Conservation (phyloP, 2,888 invertebrate genomes). For the Arctia plantaginis region DNA sequence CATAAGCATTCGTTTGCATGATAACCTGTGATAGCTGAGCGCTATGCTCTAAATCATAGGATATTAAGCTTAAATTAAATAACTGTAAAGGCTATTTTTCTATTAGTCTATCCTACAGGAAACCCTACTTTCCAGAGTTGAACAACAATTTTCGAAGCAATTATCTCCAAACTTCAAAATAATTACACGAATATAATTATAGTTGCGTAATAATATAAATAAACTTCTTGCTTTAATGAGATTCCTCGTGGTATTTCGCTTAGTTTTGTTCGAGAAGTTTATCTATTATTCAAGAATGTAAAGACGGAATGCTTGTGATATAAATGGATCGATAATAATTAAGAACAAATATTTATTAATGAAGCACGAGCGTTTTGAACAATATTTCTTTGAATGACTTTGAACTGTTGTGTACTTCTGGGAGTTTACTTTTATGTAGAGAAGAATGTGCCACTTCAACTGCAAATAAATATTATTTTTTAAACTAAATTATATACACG, state of each 20-base stretch:
- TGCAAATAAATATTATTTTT: too few relatives aligned
- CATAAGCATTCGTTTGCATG: too few relatives aligned
- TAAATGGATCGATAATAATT: conserved; percentile 29
- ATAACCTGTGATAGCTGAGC: too few relatives aligned
- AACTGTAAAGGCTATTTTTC: not conserved
- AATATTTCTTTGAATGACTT: not conserved
- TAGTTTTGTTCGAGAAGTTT: conserved; percentile 52
- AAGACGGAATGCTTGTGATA: conserved; percentile 59
- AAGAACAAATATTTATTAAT: not conserved
- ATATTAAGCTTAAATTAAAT: not conserved
- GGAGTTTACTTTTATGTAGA: too few relatives aligned
- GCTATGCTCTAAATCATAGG: too few relatives aligned
- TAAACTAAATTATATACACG: too few relatives aligned
- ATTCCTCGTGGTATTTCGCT: conserved; percentile 41
- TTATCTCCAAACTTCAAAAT: not conserved
- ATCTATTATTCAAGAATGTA: conserved; percentile 68
- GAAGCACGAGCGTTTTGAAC: not conserved
- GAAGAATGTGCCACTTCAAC: too few relatives aligned
- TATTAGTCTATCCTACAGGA: not conserved
- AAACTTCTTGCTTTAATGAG: conserved; percentile 37
- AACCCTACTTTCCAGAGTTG: not conserved
- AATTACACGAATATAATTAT: conserved; percentile 6
- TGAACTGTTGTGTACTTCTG: not conserved
- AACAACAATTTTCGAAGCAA: not conserved
- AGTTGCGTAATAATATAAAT: conserved; percentile 34